Base-by-base conservation (phyloP, 2,113 vertebrate species). In the Numenius arquata region DNA sequence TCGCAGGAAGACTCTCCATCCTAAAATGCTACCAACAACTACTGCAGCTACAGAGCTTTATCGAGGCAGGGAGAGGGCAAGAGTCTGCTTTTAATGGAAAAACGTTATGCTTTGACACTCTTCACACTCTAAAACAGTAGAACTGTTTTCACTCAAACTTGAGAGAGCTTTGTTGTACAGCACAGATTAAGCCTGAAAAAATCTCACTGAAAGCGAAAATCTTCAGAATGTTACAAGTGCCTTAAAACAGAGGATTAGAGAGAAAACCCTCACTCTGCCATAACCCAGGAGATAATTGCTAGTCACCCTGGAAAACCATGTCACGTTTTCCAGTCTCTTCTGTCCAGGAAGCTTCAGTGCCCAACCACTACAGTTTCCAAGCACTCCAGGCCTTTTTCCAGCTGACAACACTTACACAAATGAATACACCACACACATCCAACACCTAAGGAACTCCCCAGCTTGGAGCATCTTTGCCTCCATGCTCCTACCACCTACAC, bases 91-190 rank as follows among this genome's bases (percentile, higher is more conserved):
- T 75, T 87, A 94, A 93, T 87, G 76, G 92, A 71, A 73, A 95
- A 95, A 82, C 48, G 75, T 92, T 11, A 76, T 87, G 91, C 94
- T 90, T 91, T 95, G 80, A 95, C 86, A 89, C 65, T 72, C 76
- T 65, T 92, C 58, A 70, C 4, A 34, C 29, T 78, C 36, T 36
- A 27, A 74, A 92, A 82, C 26, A 85, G 73, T 26, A 66, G 81
- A 82, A 92, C 58, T 96, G 86, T 87, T 96, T 95, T 80, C 76
- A 82, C 43, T 77, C 34, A 75, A 88, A 95, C 76, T 87, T 72
- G 61, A 96, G 72, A 90, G 86, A 90, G 92, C 82, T 95, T 93
- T 92, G n/a, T 86, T 85, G 73, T 79, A 78, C 45, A 82, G 83
- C 48, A 79, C 19, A 79, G 80, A 94, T 92, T 92, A 93, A 96